Percentiles rank a stretch among this genome's conserved stretches.
These are phyloP conservation scores for Trissoscelio sp. DNA, from an alignment of 2,888 invertebrate genomes.

Conservation along the genomic window DNA sequence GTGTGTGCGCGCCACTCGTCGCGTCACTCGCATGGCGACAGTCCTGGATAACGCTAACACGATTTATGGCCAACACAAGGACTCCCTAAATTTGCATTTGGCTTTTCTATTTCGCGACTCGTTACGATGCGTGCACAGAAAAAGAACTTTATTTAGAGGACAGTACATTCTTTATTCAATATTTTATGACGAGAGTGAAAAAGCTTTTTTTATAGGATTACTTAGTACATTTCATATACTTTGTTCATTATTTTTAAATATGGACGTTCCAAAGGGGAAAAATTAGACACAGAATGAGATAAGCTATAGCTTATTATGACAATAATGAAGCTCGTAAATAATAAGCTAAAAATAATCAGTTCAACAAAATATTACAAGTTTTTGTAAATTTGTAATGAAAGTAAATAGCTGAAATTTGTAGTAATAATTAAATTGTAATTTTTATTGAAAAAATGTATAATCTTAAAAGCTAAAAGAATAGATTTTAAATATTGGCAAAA, in stretches of 20 bases:
- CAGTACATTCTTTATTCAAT: constrained; percentile 2
- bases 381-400: no score
- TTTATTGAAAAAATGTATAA: no score
- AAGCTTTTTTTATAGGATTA: not conserved
- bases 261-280: no score
- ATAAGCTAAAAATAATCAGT: no score
- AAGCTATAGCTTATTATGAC: no score
- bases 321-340: no score
- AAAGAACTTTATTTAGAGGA: constrained; percentile 3
- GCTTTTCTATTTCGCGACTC: constrained; percentile 47
- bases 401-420: no score
- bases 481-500: no score
- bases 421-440: no score
- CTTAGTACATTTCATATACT: not conserved
- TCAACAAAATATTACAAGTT: no score
- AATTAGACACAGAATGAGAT: no score
- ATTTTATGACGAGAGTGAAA: constrained; percentile 3
- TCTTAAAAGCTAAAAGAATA: no score
- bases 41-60: constrained; percentile 74
- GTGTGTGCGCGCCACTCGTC: constrained; percentile 59
- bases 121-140: not conserved
- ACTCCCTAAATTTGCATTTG: constrained; percentile 75
- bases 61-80: constrained; percentile 77
- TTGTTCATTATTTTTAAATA: not conserved
- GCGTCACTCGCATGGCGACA: constrained; percentile 59